Percentiles rank a stretch among this genome's conserved stretches.
Conservation (phyloP, 2,888 invertebrate species). For the Cephus pulcher region DNA sequence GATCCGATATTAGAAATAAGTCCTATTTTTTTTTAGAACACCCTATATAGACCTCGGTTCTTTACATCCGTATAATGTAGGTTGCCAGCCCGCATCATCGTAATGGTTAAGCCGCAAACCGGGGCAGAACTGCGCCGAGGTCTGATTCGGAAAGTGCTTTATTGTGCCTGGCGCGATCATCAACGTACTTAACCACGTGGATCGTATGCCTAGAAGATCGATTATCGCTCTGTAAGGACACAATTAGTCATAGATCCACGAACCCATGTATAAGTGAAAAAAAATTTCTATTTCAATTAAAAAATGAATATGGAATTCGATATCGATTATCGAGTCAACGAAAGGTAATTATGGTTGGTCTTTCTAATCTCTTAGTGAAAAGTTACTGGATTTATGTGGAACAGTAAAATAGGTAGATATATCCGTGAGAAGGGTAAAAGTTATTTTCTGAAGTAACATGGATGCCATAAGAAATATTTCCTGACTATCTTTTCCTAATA, state of each 20-base stretch:
- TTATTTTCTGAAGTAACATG: constrained; percentile 23
- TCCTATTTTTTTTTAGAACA: not conserved
- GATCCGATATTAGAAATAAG: not conserved
- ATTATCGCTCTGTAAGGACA: not conserved
- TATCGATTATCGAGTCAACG: not conserved
- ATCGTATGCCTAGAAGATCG: not conserved
- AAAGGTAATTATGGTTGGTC: not conserved
- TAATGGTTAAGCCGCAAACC: constrained; percentile 44
- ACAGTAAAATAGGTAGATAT: constrained; percentile 36
- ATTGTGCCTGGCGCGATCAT: constrained; percentile 1
- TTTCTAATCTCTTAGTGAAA: not conserved
- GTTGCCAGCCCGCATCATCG: constrained; percentile 36
- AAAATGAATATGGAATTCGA: not conserved
- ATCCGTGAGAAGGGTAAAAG: constrained; percentile 43
- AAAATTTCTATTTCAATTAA: too few species aligned
- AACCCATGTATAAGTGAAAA: too few species aligned
- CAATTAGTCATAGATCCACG: not conserved
- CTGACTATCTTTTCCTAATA: constrained; percentile 27
- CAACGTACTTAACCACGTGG: not conserved
- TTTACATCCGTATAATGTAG: constrained; percentile 48
- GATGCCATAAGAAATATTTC: not conserved
- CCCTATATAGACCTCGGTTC: constrained; percentile 14
- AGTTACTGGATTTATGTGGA: constrained; percentile 32
- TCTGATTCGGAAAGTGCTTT: constrained; percentile 21
- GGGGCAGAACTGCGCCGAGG: constrained; percentile 39